A percentile compares a stretch with the other conserved stretches of the same genome.
Conservation (phyloP, 2,113 vertebrate genomes). For the Sinocyclocheilus rhinocerous region DNA sequence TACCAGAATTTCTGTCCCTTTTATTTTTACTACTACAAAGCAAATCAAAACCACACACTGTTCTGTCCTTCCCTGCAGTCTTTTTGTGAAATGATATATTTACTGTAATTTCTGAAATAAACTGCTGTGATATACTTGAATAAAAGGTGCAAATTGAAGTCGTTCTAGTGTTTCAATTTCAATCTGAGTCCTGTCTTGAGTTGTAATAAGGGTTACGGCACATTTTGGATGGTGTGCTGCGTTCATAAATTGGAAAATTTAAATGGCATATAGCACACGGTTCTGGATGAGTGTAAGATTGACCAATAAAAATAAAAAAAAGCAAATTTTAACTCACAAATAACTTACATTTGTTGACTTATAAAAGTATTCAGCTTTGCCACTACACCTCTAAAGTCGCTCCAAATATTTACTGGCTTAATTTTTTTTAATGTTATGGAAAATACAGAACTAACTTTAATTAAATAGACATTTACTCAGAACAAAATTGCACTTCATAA, state of each 20-base stretch:
- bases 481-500: too few species aligned
- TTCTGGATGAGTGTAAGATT: not conserved
- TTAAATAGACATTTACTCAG: too few species aligned
- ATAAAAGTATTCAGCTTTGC: not conserved
- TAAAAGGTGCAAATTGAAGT: constrained; percentile 92
- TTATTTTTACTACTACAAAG: constrained; percentile 75
- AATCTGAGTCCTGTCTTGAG: not conserved
- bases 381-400: too few species aligned
- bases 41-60: constrained; percentile 85
- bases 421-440: too few species aligned
- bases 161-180: constrained; percentile 25
- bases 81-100: constrained; percentile 92
- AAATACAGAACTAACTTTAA: too few species aligned
- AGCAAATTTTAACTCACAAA: not conserved
- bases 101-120: constrained; percentile 99
- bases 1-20: constrained; percentile 67
- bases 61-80: constrained; percentile 80
- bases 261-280: not conserved
- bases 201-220: not conserved
- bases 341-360: not conserved
- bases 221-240: constrained; percentile 31
- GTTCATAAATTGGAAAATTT: not conserved
- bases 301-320: not conserved
- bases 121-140: constrained; percentile 99
- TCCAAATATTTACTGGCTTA: too few species aligned